Conservation (phyloP, 2,888 invertebrate species). For the Blomia tropicalis region DNA sequence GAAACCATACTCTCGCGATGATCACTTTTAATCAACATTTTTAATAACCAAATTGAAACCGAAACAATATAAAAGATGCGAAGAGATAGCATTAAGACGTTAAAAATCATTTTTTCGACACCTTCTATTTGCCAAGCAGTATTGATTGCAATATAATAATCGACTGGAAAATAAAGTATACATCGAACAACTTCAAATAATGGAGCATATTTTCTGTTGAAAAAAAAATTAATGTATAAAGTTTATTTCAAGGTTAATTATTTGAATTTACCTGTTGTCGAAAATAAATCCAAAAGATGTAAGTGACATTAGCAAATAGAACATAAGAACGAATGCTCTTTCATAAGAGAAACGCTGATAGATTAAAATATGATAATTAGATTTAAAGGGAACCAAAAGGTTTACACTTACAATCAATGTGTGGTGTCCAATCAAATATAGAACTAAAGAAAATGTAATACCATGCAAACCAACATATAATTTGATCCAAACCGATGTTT, state of each 20-base stretch:
- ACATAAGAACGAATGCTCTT: neutral
- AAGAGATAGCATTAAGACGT: neutral
- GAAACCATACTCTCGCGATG: too few relatives aligned
- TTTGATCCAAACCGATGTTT: slow-evolving; percentile 1
- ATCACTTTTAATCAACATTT: neutral
- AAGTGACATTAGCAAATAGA: neutral
- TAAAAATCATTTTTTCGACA: neutral
- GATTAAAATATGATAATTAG: neutral
- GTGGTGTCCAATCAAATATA: slow-evolving; percentile 5
- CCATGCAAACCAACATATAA: slow-evolving; percentile 4
- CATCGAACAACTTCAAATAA: slow-evolving; percentile 3
- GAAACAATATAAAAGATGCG: neutral
- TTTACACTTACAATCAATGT: neutral
- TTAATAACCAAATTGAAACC: neutral
- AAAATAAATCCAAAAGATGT: slow-evolving; percentile 17
- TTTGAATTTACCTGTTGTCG: neutral
- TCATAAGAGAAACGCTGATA: neutral
- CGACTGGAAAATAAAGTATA: neutral
- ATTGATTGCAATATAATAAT: slow-evolving; percentile 9
- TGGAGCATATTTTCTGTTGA: slow-evolving; percentile 6
- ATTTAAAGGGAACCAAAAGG: neutral
- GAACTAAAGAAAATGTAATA: neutral
- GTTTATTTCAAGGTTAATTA: neutral
- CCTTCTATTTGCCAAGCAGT: neutral
- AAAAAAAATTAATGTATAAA: too few relatives aligned